A percentile compares a stretch with the other conserved stretches of the same genome.
phyloP scores from a whole-genome alignment of 2,888 invertebrate genomes.

The Trimorus sp. region DNA sequence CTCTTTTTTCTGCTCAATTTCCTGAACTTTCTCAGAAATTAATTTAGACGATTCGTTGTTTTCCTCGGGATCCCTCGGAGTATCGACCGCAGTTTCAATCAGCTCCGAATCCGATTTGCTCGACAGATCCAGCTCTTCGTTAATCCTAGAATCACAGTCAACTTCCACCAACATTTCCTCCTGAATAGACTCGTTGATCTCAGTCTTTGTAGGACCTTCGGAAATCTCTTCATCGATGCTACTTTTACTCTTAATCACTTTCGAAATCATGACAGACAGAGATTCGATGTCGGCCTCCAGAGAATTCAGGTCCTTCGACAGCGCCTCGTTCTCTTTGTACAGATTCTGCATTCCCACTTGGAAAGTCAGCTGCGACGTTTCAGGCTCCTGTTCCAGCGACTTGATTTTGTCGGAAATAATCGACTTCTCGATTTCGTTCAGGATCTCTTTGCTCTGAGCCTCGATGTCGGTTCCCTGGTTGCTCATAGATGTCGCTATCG shows the following conservation, averaged over 20 bases:
- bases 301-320: slow-evolving; percentile 70
- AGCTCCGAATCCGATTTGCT: slow-evolving; percentile 52
- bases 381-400: slow-evolving; percentile 53
- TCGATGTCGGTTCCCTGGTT: slow-evolving; percentile 74
- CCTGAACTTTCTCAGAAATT: not conserved
- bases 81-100: slow-evolving; percentile 59
- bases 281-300: slow-evolving; percentile 70
- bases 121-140: not conserved
- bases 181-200: slow-evolving; percentile 30
- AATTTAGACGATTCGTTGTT: slow-evolving; percentile 30
- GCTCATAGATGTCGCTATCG: slow-evolving; percentile 5
- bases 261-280: slow-evolving; percentile 72
- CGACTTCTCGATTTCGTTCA: slow-evolving; percentile 77
- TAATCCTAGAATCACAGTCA: slow-evolving; percentile 31
- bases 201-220: slow-evolving; percentile 15
- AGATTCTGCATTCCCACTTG: slow-evolving; percentile 70
- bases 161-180: slow-evolving; percentile 31
- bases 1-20: too few relatives aligned
- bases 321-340: slow-evolving; percentile 70
- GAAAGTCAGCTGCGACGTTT: slow-evolving; percentile 60
- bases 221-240: slow-evolving; percentile 53
- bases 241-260: slow-evolving; percentile 64
- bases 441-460: slow-evolving; percentile 75
- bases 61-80: slow-evolving; percentile 25
- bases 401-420: slow-evolving; percentile 75